phyloP scores from a whole-genome alignment of 2,113 vertebrate genomes.

The Limanda limanda region DNA sequence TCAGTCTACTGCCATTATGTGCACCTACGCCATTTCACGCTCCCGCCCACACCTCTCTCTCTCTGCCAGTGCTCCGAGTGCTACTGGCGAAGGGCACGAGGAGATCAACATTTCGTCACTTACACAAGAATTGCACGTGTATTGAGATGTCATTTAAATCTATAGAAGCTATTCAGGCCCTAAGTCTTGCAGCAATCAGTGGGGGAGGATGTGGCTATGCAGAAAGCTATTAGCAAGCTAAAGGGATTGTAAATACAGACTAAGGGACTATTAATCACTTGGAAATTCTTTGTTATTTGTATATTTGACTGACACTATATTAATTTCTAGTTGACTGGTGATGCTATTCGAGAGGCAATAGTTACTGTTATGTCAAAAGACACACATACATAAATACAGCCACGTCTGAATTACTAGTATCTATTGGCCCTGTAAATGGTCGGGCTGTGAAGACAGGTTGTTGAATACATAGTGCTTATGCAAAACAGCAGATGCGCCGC shows the following conservation, averaged over 20 bases:
- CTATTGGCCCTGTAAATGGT: constrained; percentile 65
- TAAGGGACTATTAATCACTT: constrained; percentile 54
- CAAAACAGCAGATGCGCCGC: constrained; percentile 62
- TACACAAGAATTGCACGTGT: constrained; percentile 42
- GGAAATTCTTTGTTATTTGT: constrained; percentile 60
- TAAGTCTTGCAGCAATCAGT: constrained; percentile 58
- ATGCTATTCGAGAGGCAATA: constrained; percentile 50
- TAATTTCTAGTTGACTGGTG: constrained; percentile 49
- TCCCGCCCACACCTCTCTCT: constrained; percentile 65
- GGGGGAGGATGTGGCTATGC: constrained; percentile 29
- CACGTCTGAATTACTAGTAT: constrained; percentile 52
- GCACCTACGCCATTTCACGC: constrained; percentile 64
- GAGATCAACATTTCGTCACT: constrained; percentile 50
- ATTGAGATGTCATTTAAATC: constrained; percentile 73
- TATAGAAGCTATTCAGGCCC: constrained; percentile 38
- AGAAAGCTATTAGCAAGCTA: constrained; percentile 62
- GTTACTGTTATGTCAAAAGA: constrained; percentile 58
- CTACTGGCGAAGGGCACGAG: constrained; percentile 45
- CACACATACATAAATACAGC: background rate
- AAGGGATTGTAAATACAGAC: constrained; percentile 50
- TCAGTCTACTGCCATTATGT: constrained; percentile 67
- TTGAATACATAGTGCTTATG: constrained; percentile 64
- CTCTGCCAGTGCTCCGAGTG: constrained; percentile 32
- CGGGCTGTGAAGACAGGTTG: constrained; percentile 47
- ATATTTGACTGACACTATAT: constrained; percentile 51